Evolutionary conservation across 2,888 invertebrate genomes (phyloP).

Genomic region (Ectropis crepuscularia): DNA sequence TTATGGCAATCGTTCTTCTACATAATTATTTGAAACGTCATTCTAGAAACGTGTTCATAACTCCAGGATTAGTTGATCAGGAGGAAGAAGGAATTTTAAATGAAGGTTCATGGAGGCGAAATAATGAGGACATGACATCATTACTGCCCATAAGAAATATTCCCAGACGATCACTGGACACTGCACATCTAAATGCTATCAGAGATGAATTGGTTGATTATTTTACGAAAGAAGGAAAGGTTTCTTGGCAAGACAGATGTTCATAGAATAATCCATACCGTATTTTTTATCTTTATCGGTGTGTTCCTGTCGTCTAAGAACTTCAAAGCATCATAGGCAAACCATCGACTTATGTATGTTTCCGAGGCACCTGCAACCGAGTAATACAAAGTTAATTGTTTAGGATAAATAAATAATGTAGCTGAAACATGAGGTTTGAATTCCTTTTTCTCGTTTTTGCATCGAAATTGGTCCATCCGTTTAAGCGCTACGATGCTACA

Average conservation of each 20-base stretch:
- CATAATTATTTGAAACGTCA: constrained; percentile 34
- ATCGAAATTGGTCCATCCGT: constrained; percentile 13
- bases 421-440: constrained; percentile 5
- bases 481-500: constrained; percentile 20
- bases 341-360: constrained; percentile 42
- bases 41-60: constrained; percentile 26
- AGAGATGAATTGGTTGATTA: constrained; percentile 37
- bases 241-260: constrained; percentile 40
- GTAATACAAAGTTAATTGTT: constrained; percentile 11
- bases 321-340: constrained; percentile 38
- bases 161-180: constrained; percentile 38
- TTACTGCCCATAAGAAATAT: constrained; percentile 37
- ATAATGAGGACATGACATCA: constrained; percentile 31
- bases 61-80: constrained; percentile 16
- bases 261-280: constrained; percentile 15
- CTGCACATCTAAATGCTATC: constrained; percentile 35
- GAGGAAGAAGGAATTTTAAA: constrained; percentile 26
- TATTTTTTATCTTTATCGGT: constrained; percentile 31
- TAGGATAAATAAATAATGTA: constrained; percentile 5
- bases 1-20: constrained; percentile 27
- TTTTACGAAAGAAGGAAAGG: constrained; percentile 40
- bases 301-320: constrained; percentile 41
- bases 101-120: constrained; percentile 33
- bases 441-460: constrained; percentile 8
- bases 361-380: constrained; percentile 33